phyloP scores from a whole-genome alignment of 2,888 invertebrate species.

The Cryptops parisi region DNA sequence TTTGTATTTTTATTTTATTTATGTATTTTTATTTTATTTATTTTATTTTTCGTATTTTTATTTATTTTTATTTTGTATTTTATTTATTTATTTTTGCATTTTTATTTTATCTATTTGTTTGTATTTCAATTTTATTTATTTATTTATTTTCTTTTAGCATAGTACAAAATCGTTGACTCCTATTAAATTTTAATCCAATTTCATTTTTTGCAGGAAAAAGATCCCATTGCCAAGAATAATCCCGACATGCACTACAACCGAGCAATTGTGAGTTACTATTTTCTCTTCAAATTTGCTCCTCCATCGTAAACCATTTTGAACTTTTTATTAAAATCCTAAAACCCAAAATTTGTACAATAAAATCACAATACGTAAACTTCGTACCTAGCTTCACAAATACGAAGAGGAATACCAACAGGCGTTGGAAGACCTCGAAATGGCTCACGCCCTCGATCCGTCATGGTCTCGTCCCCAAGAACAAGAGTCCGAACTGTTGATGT shows the following conservation, averaged over 20 bases:
- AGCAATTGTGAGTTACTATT: slow-evolving; percentile 50
- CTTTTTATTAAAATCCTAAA: too few species aligned
- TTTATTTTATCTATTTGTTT: too few species aligned
- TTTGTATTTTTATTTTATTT: too few species aligned
- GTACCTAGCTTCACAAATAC: slow-evolving; percentile 65
- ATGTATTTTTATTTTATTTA: too few species aligned
- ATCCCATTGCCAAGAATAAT: slow-evolving; percentile 52
- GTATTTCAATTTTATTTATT: too few species aligned
- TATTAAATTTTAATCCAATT: background rate
- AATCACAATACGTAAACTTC: too few species aligned
- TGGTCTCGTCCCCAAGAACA: slow-evolving; percentile 55
- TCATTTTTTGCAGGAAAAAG: slow-evolving; percentile 43
- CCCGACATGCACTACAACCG: slow-evolving; percentile 73
- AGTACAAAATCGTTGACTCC: too few species aligned
- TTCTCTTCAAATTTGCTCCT: background rate
- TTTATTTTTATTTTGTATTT: too few species aligned
- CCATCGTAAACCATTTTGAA: background rate
- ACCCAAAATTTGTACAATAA: too few species aligned
- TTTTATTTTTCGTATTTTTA: too few species aligned
- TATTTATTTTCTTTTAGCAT: too few species aligned
- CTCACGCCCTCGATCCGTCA: slow-evolving; percentile 54
- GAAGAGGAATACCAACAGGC: slow-evolving; percentile 60
- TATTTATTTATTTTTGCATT: too few species aligned
- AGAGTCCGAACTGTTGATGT: slow-evolving; percentile 45
- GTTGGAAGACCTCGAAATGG: slow-evolving; percentile 49